phyloP scores from a whole-genome alignment of 2,797 vertebrate genomes.

The Acipenser ruthenus region DNA sequence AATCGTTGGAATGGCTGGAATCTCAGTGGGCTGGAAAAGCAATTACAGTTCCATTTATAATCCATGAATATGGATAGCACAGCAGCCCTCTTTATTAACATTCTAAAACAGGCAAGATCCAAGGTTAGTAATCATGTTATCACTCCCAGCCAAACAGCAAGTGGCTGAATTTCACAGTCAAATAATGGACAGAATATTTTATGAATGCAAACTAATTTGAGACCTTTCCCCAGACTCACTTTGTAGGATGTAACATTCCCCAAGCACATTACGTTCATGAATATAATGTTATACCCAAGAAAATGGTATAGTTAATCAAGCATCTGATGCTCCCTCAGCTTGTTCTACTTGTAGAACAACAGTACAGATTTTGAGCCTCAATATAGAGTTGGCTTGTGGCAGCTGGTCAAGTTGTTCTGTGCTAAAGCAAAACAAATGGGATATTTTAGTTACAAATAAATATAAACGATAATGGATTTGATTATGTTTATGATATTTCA shows the following conservation, averaged over 20 bases:
- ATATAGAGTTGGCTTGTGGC: too few relatives aligned
- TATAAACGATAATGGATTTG: too few relatives aligned
- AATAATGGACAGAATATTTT: slow-evolving; percentile 41
- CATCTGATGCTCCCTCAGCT: too few relatives aligned
- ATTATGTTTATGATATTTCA: too few relatives aligned
- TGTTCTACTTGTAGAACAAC: too few relatives aligned
- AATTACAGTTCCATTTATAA: slow-evolving; percentile 30
- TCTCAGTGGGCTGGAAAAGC: slow-evolving; percentile 37
- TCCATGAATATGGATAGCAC: slow-evolving; percentile 33
- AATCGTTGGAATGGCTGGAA: slow-evolving; percentile 39
- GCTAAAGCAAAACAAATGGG: too few relatives aligned
- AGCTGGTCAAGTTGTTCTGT: too few relatives aligned
- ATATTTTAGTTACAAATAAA: too few relatives aligned
- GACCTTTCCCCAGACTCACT: slow-evolving; percentile 21
- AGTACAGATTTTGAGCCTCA: too few relatives aligned
- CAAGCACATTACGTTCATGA: slow-evolving; percentile 13
- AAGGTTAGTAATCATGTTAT: slow-evolving; percentile 37
- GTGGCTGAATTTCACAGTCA: slow-evolving; percentile 34
- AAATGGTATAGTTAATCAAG: not conserved
- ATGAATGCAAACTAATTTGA: slow-evolving; percentile 43
- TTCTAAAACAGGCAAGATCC: slow-evolving; percentile 25
- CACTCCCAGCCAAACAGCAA: slow-evolving; percentile 36
- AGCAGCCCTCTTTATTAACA: slow-evolving; percentile 29
- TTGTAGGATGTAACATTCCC: slow-evolving; percentile 5
- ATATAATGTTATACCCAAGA: slow-evolving; percentile 20